phyloP scores from a whole-genome alignment of 2,888 invertebrate genomes.

The Eurois occulta region DNA sequence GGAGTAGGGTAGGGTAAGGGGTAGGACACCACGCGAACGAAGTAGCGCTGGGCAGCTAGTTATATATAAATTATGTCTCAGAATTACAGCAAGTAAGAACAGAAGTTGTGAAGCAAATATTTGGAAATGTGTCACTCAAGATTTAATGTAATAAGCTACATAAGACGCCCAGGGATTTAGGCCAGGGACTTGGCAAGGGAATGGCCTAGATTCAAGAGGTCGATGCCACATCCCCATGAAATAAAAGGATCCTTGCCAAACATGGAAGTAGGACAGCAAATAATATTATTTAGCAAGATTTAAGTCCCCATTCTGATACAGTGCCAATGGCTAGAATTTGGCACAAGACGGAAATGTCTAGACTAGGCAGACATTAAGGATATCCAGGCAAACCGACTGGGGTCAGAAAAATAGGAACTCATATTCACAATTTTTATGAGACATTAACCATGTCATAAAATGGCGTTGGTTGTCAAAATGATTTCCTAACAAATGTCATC shows the following conservation, averaged over 20 bases:
- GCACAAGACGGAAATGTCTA: constrained; percentile 51
- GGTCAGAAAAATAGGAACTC: constrained; percentile 22
- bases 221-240: constrained; percentile 37
- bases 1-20: too few species aligned
- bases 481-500: neutral
- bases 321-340: constrained; percentile 68
- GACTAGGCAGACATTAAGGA: constrained; percentile 43
- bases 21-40: too few species aligned
- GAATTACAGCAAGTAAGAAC: neutral
- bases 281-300: constrained; percentile 56
- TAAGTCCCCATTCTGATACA: constrained; percentile 57
- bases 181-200: constrained; percentile 31
- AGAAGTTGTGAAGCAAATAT: neutral
- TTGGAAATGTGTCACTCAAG: constrained; percentile 14
- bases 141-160: constrained; percentile 18
- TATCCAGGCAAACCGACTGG: constrained; percentile 11
- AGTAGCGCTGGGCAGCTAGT: too few species aligned
- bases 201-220: constrained; percentile 26
- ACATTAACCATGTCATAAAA: too few species aligned
- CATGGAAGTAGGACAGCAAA: constrained; percentile 59
- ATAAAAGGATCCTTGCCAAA: constrained; percentile 62
- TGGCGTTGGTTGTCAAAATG: neutral
- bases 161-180: constrained; percentile 23
- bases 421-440: neutral
- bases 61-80: too few species aligned